A percentile compares a stretch with the other conserved stretches of the same genome.
phyloP scores from a whole-genome alignment of 1,140 invertebrate species.

The Proales similis region DNA sequence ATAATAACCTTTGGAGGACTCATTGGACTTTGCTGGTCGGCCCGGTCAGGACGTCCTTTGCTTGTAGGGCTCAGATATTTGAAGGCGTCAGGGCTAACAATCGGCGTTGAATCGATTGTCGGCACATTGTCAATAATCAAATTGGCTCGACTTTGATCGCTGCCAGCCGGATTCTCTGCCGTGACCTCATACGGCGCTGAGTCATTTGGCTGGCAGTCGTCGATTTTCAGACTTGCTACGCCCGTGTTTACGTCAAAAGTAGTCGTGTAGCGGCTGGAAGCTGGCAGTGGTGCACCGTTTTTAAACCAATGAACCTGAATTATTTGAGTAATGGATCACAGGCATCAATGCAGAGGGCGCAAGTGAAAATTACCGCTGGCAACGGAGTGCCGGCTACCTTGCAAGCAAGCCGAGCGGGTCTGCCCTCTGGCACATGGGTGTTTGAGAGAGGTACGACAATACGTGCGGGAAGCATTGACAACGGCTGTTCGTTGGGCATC shows the following conservation, averaged over 20 bases:
- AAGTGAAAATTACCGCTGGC: constrained; percentile 18
- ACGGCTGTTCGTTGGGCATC: background rate
- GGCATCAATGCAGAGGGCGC: too few species aligned
- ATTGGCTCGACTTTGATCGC: constrained; percentile 3
- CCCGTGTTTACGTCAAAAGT: constrained; percentile 21
- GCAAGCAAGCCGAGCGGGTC: constrained; percentile 66
- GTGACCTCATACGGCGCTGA: constrained; percentile 14
- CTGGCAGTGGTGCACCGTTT: constrained; percentile 2
- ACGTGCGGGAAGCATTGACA: constrained; percentile 12
- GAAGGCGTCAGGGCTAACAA: constrained; percentile 14
- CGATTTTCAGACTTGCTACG: constrained; percentile 8
- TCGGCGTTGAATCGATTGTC: constrained; percentile 18
- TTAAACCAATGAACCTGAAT: constrained; percentile 11
- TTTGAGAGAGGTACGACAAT: constrained; percentile 7
- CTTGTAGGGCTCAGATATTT: constrained; percentile 11
- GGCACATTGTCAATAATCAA: constrained; percentile 1
- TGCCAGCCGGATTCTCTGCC: constrained; percentile 13
- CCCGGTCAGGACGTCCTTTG: constrained; percentile 5
- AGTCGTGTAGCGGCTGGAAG: constrained; percentile 21
- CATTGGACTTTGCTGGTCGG: too few species aligned
- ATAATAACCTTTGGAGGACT: constrained; percentile 45
- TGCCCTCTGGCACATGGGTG: constrained; percentile 55
- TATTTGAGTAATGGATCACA: constrained; percentile 55
- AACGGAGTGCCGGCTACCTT: constrained; percentile 64
- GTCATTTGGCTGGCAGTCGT: constrained; percentile 14